Evolutionary conservation across 2,113 vertebrate genomes (phyloP), one percentile per base, ranked within the genome.

Genomic region (Poeciliopsis retropinna): DNA sequence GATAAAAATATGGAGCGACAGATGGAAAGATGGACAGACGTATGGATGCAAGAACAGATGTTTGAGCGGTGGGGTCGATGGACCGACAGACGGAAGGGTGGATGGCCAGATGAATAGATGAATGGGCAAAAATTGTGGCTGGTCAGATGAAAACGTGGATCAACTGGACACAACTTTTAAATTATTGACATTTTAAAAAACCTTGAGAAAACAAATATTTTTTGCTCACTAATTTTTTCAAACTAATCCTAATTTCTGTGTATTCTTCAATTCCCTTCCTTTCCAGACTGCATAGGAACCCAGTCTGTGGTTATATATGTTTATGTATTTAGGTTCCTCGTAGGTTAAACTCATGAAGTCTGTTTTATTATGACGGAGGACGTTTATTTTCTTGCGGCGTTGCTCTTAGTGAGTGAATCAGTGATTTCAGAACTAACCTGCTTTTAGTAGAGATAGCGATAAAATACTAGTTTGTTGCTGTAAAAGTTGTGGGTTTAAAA

Each of bases 391-490:
- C 30, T 31, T 60, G 31, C 15, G 31, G 6, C 28, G 60, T 31
- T 54, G 61, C 17, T 4, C 3, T 70, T 39, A 2, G 4, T 28
- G 9, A 66, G 60, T 15, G 5, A 30, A 73, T 47, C 12, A 15
- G 62, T 54, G 51, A 54, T 44, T 73, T 12, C 28, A 65, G 28
- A 75, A 63, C 63, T 68, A 67, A 70, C 19, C 9, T 8, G 22
- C 27, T 30, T 6, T 61, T 28, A 61, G 25, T 69, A 64, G 60
- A 14, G 3, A 13, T 34, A 71, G 39, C 5, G 9, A 11, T 31
- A 9, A 22, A 27, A 3, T 12, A 14, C 39, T 71, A 63, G 51
- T 61, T 15, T 11, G 3, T 67, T 12, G 29, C 9, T 1, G 0
- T 37, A n/a, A 73, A 41, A 6, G 60, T 39, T 57, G 30, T 22